Conservation (phyloP, 2,888 invertebrate species). For the Hydropsyche betteni region DNA sequence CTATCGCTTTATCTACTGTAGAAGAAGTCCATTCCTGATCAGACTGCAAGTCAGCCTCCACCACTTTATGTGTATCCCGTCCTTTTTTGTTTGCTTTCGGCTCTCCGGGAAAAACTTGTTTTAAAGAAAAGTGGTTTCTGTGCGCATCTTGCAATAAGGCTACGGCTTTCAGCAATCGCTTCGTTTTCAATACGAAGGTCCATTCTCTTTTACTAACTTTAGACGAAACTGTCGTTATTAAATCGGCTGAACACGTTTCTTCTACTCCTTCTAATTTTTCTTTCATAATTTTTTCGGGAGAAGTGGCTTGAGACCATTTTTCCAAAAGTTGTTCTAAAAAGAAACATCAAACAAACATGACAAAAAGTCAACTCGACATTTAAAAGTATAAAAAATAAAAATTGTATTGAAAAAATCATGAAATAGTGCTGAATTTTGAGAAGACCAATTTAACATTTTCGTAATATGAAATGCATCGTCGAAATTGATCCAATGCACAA, state of each 20-base stretch:
- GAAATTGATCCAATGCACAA: too few species aligned
- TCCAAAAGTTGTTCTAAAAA: slow-evolving; percentile 71
- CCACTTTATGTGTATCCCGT: slow-evolving; percentile 50
- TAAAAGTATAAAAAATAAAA: background rate
- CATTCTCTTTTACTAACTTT: slow-evolving; percentile 71
- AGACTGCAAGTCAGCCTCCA: slow-evolving; percentile 60
- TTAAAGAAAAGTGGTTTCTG: slow-evolving; percentile 72
- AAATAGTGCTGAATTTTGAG: background rate
- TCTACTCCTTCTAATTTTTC: slow-evolving; percentile 70
- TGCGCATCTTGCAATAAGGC: slow-evolving; percentile 76
- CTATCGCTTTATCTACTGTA: slow-evolving; percentile 48
- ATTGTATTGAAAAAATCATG: background rate
- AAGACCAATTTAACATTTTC: background rate
- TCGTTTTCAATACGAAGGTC: slow-evolving; percentile 68
- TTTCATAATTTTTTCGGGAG: slow-evolving; percentile 70
- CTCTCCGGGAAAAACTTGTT: slow-evolving; percentile 59
- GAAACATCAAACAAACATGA: background rate
- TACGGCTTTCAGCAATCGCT: slow-evolving; percentile 67
- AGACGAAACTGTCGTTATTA: slow-evolving; percentile 70
- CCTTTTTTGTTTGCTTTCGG: slow-evolving; percentile 51
- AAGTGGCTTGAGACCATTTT: slow-evolving; percentile 69
- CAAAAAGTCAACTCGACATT: background rate
- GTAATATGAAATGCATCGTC: too few species aligned
- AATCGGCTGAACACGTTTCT: slow-evolving; percentile 67
- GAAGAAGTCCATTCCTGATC: slow-evolving; percentile 67